These are phyloP conservation scores for Dermatemys mawii DNA, from an alignment of 2,113 vertebrate species.

Conservation along the genomic window DNA sequence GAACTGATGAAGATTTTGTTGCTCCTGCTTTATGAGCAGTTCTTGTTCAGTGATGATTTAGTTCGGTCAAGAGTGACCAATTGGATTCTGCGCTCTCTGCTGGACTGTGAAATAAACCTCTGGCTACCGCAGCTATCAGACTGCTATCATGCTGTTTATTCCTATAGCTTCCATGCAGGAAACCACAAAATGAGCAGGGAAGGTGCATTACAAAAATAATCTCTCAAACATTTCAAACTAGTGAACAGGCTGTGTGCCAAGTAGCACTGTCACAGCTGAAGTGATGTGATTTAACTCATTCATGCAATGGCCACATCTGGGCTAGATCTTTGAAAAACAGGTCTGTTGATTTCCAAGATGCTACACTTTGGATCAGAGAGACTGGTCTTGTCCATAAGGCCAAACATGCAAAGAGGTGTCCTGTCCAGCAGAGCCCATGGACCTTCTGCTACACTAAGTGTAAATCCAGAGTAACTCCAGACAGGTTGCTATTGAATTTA, in stretches of 20 bases:
- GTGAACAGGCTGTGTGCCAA: not conserved
- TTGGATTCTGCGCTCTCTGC: not conserved
- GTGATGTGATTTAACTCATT: not conserved
- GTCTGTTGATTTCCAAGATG: not conserved
- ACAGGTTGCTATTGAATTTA: not conserved
- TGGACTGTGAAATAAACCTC: constrained; percentile 2
- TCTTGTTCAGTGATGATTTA: not conserved
- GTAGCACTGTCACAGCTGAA: not conserved
- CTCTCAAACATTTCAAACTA: not conserved
- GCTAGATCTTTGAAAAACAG: not conserved
- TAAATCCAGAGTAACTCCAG: not conserved
- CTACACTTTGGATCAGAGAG: not conserved
- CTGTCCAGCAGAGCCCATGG: not conserved
- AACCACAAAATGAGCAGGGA: not conserved
- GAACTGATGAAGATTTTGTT: not conserved
- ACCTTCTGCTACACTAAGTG: not conserved
- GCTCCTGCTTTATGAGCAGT: not conserved
- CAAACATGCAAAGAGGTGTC: not conserved
- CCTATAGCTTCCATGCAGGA: not conserved
- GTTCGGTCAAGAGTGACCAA: not conserved
- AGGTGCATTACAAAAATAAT: not conserved
- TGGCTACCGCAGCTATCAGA: not conserved
- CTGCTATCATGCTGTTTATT: not conserved
- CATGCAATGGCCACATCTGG: not conserved
- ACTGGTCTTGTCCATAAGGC: not conserved